Evolutionary conservation across 2,797 vertebrate species (phyloP).

Genomic region (Poecilia wingei): DNA sequence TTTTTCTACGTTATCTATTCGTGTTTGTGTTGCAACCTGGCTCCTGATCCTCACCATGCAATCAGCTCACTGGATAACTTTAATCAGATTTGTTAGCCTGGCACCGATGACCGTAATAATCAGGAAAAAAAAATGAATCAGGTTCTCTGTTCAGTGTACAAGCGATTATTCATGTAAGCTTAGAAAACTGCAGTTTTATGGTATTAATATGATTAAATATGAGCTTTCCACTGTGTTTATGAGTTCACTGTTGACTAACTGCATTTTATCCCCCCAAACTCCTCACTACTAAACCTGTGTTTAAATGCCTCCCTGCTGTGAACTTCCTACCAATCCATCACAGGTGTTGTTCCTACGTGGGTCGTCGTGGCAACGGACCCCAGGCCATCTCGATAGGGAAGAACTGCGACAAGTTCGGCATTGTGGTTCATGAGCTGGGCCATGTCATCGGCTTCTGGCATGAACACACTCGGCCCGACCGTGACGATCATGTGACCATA

Average conservation of each 20-base stretch:
- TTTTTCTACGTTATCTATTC: background rate
- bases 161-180: conserved; percentile 27
- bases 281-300: conserved; percentile 41
- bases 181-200: conserved; percentile 59
- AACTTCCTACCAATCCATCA: conserved; percentile 50
- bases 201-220: conserved; percentile 64
- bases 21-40: conserved; percentile 29
- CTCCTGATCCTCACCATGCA: conserved; percentile 60
- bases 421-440: conserved; percentile 89
- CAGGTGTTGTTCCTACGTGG: conserved; percentile 92
- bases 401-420: conserved; percentile 92
- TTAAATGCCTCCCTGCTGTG: conserved; percentile 57
- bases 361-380: conserved; percentile 86
- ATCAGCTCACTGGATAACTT: conserved; percentile 71
- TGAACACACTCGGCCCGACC: conserved; percentile 88
- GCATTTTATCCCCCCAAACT: conserved; percentile 11
- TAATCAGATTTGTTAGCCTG: conserved; percentile 79
- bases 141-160: conserved; percentile 13
- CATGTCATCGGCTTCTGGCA: conserved; percentile 93
- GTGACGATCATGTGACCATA: conserved; percentile 89
- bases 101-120: conserved; percentile 49
- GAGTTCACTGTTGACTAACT: conserved; percentile 14
- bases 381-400: conserved; percentile 92
- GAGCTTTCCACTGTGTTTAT: conserved; percentile 39
- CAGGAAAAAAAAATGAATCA: conserved; percentile 17